Evolutionary conservation across 2,797 vertebrate genomes (phyloP).

Genomic region (Acanthis flammea): DNA sequence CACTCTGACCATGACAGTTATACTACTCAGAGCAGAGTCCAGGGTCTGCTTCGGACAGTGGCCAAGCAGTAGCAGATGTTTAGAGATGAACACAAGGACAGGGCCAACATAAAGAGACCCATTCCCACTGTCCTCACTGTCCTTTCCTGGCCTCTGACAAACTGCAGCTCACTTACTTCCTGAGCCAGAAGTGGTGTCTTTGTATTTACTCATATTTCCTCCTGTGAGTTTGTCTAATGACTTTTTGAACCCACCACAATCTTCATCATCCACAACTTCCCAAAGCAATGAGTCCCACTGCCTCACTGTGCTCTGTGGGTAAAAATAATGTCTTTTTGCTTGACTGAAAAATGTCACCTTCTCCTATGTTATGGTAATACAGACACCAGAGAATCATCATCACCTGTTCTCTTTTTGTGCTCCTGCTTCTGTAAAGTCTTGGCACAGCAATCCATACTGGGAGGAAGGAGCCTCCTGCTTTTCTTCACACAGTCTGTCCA

Average conservation of each 20-base stretch:
- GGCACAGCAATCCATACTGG: background rate
- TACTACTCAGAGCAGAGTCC: background rate
- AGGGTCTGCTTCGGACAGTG: background rate
- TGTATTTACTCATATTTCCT: background rate
- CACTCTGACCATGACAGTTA: background rate
- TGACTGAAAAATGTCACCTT: background rate
- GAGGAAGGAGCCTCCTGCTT: background rate
- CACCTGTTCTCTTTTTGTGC: background rate
- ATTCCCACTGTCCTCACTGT: background rate
- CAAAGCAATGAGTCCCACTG: background rate
- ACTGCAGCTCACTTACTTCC: background rate
- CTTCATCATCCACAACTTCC: background rate
- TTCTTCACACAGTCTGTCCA: background rate
- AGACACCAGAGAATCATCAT: background rate
- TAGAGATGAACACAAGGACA: background rate
- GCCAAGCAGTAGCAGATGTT: conserved; percentile 18
- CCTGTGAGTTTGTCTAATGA: background rate
- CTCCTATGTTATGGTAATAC: background rate
- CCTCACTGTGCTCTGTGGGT: background rate
- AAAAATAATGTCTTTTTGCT: background rate
- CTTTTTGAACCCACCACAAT: background rate
- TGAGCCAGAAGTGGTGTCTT: background rate
- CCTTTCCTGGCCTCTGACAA: background rate
- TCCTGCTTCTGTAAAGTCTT: background rate
- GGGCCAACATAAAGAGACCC: background rate